Base-by-base conservation (phyloP, 2,888 invertebrate species). In the Epinotia ramella region DNA sequence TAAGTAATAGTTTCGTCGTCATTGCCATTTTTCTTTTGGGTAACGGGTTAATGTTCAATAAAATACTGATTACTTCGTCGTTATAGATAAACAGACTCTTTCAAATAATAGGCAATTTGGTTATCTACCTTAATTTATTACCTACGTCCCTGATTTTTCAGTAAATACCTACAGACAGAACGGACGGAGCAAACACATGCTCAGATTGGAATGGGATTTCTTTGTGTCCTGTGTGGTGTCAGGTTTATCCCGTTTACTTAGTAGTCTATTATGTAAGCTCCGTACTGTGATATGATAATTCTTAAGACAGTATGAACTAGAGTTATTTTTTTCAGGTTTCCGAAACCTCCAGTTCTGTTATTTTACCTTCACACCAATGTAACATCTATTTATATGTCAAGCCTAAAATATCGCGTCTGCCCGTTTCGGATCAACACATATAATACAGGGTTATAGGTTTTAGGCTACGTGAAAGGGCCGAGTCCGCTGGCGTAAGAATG, bases 401-500 rank as follows among this genome's bases (percentile, higher is more conserved):
- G 24, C 65, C 44, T 53, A 44, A 62, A 75, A 76, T 76, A 76
- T 62, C 75, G 56, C 60, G 75, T 46, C 75, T 62, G 62, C 71
- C 56, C 71, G 66, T 66, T 67, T 76, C 56, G 62, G 71, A 71
- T 76, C 71, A 71, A 75, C 65, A 70, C 60, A 24, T 62, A 65
- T 75, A 70, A 62, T 40, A 70, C 64, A 53, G 66, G 24, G n/a
- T 64, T 59, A 9, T 40, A 40, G 40, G 40, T 40, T 33, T 33
- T 6, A 77, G 72, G 76, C 56, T 77, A 73, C 76, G 73, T 67
- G 70, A 77, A 79, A 79, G 80, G 79, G 74, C 78, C 79, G 81
- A 81, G 83, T 83, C 83, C 82, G 84, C 81, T 82, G 77, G 79
- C 79, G 79, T 82, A 81, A 82, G 83, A 84, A 86, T 82, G 82